phyloP scores from a whole-genome alignment of 2,113 vertebrate genomes.

The Pelobates fuscus region DNA sequence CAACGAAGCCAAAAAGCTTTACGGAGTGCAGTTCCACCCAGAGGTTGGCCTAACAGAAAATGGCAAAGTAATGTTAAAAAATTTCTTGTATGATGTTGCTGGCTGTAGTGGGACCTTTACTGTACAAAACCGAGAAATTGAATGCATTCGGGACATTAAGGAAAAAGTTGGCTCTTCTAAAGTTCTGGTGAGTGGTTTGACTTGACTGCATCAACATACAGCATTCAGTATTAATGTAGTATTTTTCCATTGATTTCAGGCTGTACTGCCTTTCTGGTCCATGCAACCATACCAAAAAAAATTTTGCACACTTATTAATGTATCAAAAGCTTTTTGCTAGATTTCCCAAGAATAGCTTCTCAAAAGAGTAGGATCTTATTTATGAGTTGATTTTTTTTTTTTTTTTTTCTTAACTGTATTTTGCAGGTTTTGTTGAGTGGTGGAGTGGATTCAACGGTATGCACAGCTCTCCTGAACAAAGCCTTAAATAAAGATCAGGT shows the following conservation, averaged over 20 bases:
- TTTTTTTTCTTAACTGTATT: no score
- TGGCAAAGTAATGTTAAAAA: conserved; percentile 91
- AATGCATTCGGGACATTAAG: conserved; percentile 86
- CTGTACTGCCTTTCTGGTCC: no score
- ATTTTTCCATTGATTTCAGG: no score
- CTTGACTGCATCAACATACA: no score
- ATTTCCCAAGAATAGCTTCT: no score
- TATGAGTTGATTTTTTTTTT: no score
- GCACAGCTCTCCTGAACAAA: conserved; percentile 93
- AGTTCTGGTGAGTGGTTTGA: conserved; percentile 90
- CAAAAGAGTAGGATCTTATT: no score
- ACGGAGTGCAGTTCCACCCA: conserved; percentile 95
- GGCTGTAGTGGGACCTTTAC: conserved; percentile 92
- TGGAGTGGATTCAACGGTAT: conserved; percentile 96
- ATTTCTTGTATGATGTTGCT: conserved; percentile 93
- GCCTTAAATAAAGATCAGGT: conserved; percentile 91
- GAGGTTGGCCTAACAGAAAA: conserved; percentile 95
- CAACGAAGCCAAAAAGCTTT: conserved; percentile 96
- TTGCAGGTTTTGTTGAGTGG: conserved; percentile 91
- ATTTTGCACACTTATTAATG: no score
- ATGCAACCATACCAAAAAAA: no score
- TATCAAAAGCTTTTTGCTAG: no score
- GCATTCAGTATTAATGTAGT: no score
- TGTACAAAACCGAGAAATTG: conserved; percentile 85
- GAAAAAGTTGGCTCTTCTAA: conserved; percentile 90